Percentiles rank a stretch among this genome's conserved stretches.
Evolutionary conservation across 2,797 vertebrate species (phyloP).

Genomic region (Gallinago solitaria): DNA sequence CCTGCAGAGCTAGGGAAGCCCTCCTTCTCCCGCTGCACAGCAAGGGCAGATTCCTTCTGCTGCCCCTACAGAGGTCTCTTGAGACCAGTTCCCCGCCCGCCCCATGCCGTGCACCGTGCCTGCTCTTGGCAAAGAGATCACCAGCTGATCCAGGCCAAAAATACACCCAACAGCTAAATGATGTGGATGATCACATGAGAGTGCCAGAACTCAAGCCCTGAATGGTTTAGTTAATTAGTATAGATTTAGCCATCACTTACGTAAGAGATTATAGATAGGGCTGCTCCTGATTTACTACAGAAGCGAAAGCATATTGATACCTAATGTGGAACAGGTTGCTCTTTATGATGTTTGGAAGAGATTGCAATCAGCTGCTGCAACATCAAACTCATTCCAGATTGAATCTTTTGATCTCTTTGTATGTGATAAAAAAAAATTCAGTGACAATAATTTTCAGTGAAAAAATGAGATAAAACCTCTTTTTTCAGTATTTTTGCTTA

Average conservation of each 20-base stretch:
- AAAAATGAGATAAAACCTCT: not conserved
- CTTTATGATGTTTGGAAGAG: not conserved
- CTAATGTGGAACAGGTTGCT: not conserved
- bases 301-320: not conserved
- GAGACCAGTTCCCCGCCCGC: not conserved
- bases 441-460: not conserved
- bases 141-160: not conserved
- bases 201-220: not conserved
- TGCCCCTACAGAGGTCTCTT: not conserved
- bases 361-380: not conserved
- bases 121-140: not conserved
- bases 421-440: not conserved
- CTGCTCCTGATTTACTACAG: not conserved
- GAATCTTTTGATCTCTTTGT: not conserved
- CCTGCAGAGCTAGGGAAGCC: not conserved
- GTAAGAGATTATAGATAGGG: not conserved
- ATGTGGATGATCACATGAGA: not conserved
- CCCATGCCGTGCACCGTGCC: rapidly evolving
- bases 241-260: not conserved
- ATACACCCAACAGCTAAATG: not conserved
- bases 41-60: not conserved
- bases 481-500: not conserved
- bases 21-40: not conserved
- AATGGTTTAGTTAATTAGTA: not conserved
- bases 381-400: not conserved